Evolutionary conservation across 2,113 vertebrate species (phyloP), one percentile per base, ranked within the genome.

Genomic region (Tachysurus vachellii): DNA sequence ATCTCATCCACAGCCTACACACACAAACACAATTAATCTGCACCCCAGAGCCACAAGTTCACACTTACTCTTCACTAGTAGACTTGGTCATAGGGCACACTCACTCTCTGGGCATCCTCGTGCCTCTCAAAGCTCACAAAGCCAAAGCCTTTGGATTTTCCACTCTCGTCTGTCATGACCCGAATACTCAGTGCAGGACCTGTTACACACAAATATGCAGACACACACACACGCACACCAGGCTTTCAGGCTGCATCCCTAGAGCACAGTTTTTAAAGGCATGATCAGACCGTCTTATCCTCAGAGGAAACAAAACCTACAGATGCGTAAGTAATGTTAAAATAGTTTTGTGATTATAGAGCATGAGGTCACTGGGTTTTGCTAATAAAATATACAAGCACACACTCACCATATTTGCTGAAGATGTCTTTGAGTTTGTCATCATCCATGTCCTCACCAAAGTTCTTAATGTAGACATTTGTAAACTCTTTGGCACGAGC

Each of bases 91-190:
- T 42, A 66, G 62, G 68, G n/a, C 21, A 53, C 47, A 50, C 89
- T 89, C 91, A 97, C 98, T 94, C 97, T 98, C 88, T 99, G 98
- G 66, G 98, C 98, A 50, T 99, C 98, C 93, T 99, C 98, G 1
- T 99, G 98, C 92, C 96, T 96, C 94, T 99, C 98, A 87, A 98
- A 99, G 93, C 98, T 98, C 92, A 99, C 97, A 47, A 99, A 99
- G 68, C 98, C 98, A 61, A 99, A 99, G 82, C 98, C 98, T 93
- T 97, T 96, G 86, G 97, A 99, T 93, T 98, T 98, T 87, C 98
- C 98, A 68, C 89, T 95, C 86, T 98, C 97, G 85, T 99, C 98
- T 0, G 96, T 98, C 98, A 99, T 99, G 91, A 99, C 98, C 62
- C 98, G 97, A 90, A 98, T 97, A 91, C 98, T 99, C 93, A 99